These are phyloP conservation scores for Corythornis madagascariensis DNA, from an alignment of 2,113 vertebrate genomes.

Conservation along the genomic window DNA sequence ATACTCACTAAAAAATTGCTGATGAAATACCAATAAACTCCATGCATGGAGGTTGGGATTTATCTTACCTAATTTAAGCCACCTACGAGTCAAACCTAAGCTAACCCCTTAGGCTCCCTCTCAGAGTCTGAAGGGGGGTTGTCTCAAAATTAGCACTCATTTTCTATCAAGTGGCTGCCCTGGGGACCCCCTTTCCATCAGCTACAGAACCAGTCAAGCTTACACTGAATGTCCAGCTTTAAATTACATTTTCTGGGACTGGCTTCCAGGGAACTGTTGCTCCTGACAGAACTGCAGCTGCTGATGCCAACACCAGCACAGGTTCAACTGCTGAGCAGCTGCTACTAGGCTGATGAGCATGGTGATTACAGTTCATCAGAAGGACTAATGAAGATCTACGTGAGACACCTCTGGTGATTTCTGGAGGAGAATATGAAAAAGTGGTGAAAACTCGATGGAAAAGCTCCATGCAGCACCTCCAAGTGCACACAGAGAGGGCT, in stretches of 20 bases:
- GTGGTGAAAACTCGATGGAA: background rate
- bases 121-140: background rate
- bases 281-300: conserved; percentile 31
- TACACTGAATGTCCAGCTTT: background rate
- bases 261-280: conserved; percentile 22
- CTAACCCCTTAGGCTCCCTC: background rate
- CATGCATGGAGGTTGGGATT: background rate
- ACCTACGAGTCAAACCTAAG: background rate
- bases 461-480: background rate
- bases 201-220: background rate
- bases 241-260: conserved; percentile 1
- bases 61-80: background rate
- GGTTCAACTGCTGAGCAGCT: conserved; percentile 56
- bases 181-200: background rate
- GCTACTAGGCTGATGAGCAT: conserved; percentile 29
- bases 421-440: background rate
- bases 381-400: conserved; percentile 5
- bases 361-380: conserved; percentile 54
- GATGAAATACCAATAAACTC: background rate
- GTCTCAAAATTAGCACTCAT: background rate
- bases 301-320: conserved; percentile 16
- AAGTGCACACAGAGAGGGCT: background rate
- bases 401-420: conserved; percentile 22
- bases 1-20: background rate
- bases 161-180: background rate